Conservation (phyloP, 2,797 vertebrate genomes). For the Pelochelys cantorii region DNA sequence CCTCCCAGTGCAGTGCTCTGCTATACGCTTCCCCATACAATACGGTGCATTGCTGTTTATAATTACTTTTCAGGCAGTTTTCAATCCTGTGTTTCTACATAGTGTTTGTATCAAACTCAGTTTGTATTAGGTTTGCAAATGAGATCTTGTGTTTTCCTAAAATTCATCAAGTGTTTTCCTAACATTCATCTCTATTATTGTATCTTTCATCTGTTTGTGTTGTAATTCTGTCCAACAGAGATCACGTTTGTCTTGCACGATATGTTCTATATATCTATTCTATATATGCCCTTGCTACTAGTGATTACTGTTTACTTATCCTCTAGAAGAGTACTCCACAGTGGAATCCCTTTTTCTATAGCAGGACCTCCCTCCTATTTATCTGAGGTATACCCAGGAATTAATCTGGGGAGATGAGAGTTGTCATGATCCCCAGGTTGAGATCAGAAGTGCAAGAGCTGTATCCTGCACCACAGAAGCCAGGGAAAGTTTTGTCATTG, state of each 20-base stretch:
- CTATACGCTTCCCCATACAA: slow-evolving; percentile 8
- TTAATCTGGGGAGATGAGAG: slow-evolving; percentile 10
- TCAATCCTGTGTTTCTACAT: slow-evolving; percentile 3
- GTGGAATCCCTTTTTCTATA: slow-evolving; percentile 23
- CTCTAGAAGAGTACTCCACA: not conserved
- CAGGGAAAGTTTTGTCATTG: not conserved
- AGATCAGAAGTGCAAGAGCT: not conserved
- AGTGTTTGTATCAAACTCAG: slow-evolving; percentile 21
- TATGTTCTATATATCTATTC: slow-evolving; percentile 29
- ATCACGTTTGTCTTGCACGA: not conserved
- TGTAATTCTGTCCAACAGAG: slow-evolving; percentile 52
- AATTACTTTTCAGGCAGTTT: slow-evolving; percentile 26
- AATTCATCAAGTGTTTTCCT: slow-evolving; percentile 42
- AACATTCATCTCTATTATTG: slow-evolving; percentile 14
- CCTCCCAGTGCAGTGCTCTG: not conserved
- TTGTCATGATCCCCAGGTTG: not conserved
- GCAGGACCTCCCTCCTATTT: slow-evolving; percentile 6
- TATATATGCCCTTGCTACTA: slow-evolving; percentile 32
- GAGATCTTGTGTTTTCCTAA: slow-evolving; percentile 34
- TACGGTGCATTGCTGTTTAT: rapidly evolving
- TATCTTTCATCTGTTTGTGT: slow-evolving; percentile 47
- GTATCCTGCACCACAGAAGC: slow-evolving; percentile 19
- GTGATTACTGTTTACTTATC: slow-evolving; percentile 24
- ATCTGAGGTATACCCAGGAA: slow-evolving; percentile 38
- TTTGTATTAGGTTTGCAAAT: slow-evolving; percentile 60